Conservation (phyloP, 2,797 vertebrate species). For the Bradypodion ventrale region DNA sequence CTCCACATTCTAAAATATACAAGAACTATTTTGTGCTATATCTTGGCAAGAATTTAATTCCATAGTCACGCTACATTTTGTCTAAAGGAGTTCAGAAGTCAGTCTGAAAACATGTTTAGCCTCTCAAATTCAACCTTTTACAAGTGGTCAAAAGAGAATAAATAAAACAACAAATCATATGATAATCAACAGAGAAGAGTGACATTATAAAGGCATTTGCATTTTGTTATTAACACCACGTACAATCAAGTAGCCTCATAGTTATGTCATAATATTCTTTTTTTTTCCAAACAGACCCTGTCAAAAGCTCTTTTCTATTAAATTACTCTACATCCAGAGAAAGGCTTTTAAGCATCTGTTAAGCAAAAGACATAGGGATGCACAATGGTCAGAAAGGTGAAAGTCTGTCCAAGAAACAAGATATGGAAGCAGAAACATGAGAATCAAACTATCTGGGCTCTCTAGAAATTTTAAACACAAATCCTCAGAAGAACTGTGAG, state of each 20-base stretch:
- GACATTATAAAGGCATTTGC: slow-evolving; percentile 53
- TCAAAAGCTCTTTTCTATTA: slow-evolving; percentile 36
- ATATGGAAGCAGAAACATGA: slow-evolving; percentile 57
- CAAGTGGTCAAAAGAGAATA: slow-evolving; percentile 6
- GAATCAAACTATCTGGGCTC: background rate
- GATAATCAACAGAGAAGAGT: background rate
- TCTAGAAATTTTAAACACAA: slow-evolving; percentile 33
- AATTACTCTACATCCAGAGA: slow-evolving; percentile 48
- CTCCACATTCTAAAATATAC: background rate
- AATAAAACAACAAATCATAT: background rate
- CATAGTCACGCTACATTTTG: slow-evolving; percentile 10
- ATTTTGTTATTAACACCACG: slow-evolving; percentile 32
- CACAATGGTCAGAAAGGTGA: slow-evolving; percentile 21
- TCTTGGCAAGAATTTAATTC: background rate
- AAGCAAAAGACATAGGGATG: slow-evolving; percentile 40
- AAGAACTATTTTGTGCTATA: slow-evolving; percentile 10
- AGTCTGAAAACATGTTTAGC: slow-evolving; percentile 21
- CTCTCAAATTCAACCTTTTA: slow-evolving; percentile 26
- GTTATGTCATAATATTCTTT: slow-evolving; percentile 17
- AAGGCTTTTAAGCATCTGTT: slow-evolving; percentile 44
- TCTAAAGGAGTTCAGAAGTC: fast-evolving
- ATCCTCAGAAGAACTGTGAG: background rate
- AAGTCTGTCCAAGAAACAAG: slow-evolving; percentile 46
- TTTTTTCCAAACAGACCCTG: slow-evolving; percentile 2
- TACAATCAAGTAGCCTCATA: slow-evolving; percentile 33